Conservation (phyloP, 1,140 invertebrate genomes). For the Plutomurus gul region DNA sequence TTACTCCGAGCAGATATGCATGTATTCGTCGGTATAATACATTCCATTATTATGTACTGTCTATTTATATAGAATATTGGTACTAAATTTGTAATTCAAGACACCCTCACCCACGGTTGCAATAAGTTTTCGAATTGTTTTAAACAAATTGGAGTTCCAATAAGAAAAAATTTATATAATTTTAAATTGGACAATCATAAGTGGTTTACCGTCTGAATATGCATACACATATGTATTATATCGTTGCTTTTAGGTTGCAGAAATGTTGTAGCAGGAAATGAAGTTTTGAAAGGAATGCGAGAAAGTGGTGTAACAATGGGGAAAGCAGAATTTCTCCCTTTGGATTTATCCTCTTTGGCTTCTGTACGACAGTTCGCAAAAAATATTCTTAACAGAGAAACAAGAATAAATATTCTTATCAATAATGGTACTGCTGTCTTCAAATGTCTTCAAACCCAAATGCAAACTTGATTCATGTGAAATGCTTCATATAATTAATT, state of each 20-base stretch:
- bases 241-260: slow-evolving; percentile 60
- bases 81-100: too few species aligned
- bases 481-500: too few species aligned
- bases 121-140: too few species aligned
- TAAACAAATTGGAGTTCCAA: too few species aligned
- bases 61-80: too few species aligned
- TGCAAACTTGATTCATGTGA: too few species aligned
- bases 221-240: too few species aligned
- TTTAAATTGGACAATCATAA: too few species aligned
- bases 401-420: slow-evolving; percentile 73
- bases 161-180: too few species aligned
- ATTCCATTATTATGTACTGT: neutral
- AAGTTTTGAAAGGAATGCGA: slow-evolving; percentile 63
- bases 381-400: slow-evolving; percentile 66
- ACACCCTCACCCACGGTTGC: too few species aligned
- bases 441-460: too few species aligned
- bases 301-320: slow-evolving; percentile 61
- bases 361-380: slow-evolving; percentile 78
- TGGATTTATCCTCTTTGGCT: slow-evolving; percentile 69
- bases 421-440: too few species aligned
- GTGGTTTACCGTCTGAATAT: neutral
- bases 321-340: slow-evolving; percentile 59
- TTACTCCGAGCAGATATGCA: slow-evolving; percentile 79
- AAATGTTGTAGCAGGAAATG: slow-evolving; percentile 65
- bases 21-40: slow-evolving; percentile 70